A percentile compares a stretch with the other conserved stretches of the same genome.
Evolutionary conservation across 1,140 invertebrate species (phyloP).

Genomic region (Heliconius eleuchia): DNA sequence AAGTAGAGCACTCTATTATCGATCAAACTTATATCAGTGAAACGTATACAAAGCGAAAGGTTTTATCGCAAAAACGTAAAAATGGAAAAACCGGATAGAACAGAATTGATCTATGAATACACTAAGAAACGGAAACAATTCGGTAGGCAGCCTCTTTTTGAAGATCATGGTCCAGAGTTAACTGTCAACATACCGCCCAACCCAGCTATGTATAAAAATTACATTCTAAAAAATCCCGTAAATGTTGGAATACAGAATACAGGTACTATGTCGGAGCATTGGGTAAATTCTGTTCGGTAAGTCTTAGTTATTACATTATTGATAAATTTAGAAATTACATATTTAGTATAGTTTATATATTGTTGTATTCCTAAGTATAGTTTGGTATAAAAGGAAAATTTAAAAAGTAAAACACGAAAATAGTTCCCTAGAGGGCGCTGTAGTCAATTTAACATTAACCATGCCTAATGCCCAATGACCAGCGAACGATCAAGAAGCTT

Average conservation of each 20-base stretch:
- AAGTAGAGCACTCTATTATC: background rate
- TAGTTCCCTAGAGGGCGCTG: too few species aligned
- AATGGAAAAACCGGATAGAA: slow-evolving; percentile 68
- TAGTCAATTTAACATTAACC: too few species aligned
- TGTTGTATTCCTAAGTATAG: too few species aligned
- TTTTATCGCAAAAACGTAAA: background rate
- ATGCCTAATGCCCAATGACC: too few species aligned
- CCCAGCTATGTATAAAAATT: slow-evolving; percentile 85
- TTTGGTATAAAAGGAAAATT: too few species aligned
- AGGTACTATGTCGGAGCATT: slow-evolving; percentile 84
- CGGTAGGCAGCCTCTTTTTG: slow-evolving; percentile 87
- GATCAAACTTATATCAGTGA: slow-evolving; percentile 17
- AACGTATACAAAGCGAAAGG: background rate
- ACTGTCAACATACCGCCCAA: slow-evolving; percentile 88
- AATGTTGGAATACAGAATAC: slow-evolving; percentile 84
- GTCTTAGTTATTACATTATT: background rate
- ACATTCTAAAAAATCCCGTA: slow-evolving; percentile 87
- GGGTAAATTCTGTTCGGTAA: slow-evolving; percentile 84
- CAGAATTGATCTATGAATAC: slow-evolving; percentile 83
- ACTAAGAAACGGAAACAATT: slow-evolving; percentile 86
- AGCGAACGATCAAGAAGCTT: too few species aligned
- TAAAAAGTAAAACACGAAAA: too few species aligned
- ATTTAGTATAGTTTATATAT: too few species aligned
- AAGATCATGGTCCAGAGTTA: slow-evolving; percentile 87
- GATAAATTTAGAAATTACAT: too few species aligned